These are phyloP conservation scores for Isurus oxyrinchus DNA, from an alignment of 2,113 vertebrate species.

Conservation along the genomic window DNA sequence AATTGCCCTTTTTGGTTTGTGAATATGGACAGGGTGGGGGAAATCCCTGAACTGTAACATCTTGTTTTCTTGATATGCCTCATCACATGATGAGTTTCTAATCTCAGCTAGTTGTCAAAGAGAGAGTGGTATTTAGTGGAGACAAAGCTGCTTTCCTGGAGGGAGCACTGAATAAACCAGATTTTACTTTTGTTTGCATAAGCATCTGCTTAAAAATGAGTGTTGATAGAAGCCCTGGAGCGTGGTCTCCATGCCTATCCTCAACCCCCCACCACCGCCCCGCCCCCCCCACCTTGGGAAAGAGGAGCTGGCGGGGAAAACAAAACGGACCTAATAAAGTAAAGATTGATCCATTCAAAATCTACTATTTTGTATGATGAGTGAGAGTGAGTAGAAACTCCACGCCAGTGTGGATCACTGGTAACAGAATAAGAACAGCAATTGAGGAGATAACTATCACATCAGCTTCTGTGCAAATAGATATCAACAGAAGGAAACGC, in stretches of 20 bases:
- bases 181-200: neutral
- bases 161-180: neutral
- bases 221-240: neutral
- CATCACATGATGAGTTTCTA: neutral
- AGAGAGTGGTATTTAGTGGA: neutral
- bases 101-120: neutral
- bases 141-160: neutral
- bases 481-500: neutral
- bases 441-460: neutral
- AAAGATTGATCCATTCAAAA: neutral
- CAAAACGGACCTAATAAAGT: neutral
- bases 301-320: neutral
- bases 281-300: neutral
- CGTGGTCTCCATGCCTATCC: neutral
- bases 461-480: neutral
- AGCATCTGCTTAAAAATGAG: neutral
- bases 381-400: neutral
- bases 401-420: neutral
- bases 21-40: neutral
- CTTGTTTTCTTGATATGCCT: neutral
- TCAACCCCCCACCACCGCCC: neutral
- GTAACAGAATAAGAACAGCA: too few relatives aligned
- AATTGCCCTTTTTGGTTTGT: neutral
- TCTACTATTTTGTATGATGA: neutral
- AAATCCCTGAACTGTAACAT: neutral